Conservation (phyloP, 2,888 invertebrate species). For the Drosophila meridionalis region DNA sequence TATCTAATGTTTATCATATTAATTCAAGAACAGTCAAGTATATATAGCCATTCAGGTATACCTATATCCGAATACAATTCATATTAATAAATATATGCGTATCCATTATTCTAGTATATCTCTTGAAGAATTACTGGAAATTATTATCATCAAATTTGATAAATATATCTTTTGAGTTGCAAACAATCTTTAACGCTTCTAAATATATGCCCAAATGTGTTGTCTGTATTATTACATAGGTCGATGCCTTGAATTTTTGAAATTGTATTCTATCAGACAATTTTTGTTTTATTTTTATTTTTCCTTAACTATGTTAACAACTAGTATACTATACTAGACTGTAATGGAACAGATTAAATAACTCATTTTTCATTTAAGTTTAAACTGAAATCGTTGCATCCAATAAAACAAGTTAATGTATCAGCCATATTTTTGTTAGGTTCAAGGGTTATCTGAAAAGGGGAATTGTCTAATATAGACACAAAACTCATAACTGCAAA, state of each 20-base stretch:
- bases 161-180: neutral
- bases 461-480: neutral
- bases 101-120: neutral
- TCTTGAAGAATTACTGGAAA: neutral
- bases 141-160: too few relatives aligned
- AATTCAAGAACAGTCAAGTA: neutral
- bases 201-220: neutral
- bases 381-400: neutral
- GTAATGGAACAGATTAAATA: too few relatives aligned
- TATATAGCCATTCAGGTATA: neutral
- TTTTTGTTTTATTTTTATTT: neutral
- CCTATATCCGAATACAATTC: neutral
- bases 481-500: conserved; percentile 13
- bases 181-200: neutral
- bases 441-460: conserved; percentile 25
- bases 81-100: neutral
- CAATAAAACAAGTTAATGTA: conserved; percentile 7
- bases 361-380: neutral
- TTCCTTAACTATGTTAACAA: too few relatives aligned
- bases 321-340: too few relatives aligned
- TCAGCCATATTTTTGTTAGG: conserved; percentile 3
- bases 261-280: too few relatives aligned
- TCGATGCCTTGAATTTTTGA: too few relatives aligned
- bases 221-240: too few relatives aligned
- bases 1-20: neutral